Conservation (phyloP, 2,797 vertebrate species). For the Remorina albescens region DNA sequence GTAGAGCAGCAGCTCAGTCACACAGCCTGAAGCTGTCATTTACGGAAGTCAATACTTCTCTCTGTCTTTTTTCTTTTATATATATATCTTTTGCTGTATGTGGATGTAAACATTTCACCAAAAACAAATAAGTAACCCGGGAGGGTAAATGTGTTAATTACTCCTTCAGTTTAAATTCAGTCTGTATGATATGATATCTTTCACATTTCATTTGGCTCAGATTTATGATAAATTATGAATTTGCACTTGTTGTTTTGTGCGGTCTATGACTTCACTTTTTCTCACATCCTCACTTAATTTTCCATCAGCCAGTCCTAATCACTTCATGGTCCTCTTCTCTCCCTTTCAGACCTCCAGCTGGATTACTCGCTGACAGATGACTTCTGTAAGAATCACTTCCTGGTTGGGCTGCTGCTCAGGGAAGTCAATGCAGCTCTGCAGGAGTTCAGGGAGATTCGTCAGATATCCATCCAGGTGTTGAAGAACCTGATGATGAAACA, state of each 20-base stretch:
- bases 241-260: not conserved
- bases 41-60: constrained; percentile 15
- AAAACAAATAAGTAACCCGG: not conserved
- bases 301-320: constrained; percentile 25
- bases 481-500: constrained; percentile 98
- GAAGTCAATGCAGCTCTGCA: constrained; percentile 93
- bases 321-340: constrained; percentile 29
- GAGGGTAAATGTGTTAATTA: not conserved
- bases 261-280: constrained; percentile 20
- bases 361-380: constrained; percentile 97
- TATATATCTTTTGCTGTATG: constrained; percentile 8
- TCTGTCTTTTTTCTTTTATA: constrained; percentile 16
- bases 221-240: constrained; percentile 8
- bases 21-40: constrained; percentile 34
- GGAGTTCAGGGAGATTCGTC: constrained; percentile 93
- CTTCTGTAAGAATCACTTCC: constrained; percentile 98
- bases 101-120: not conserved
- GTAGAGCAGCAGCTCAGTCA: constrained; percentile 31
- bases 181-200: not conserved
- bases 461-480: constrained; percentile 93
- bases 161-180: constrained; percentile 2
- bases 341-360: constrained; percentile 91
- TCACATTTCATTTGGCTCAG: constrained; percentile 1
- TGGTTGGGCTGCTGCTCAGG: constrained; percentile 93
- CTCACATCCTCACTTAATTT: constrained; percentile 7